phyloP scores from a whole-genome alignment of 1,140 invertebrate genomes.

The Batillaria attramentaria region DNA sequence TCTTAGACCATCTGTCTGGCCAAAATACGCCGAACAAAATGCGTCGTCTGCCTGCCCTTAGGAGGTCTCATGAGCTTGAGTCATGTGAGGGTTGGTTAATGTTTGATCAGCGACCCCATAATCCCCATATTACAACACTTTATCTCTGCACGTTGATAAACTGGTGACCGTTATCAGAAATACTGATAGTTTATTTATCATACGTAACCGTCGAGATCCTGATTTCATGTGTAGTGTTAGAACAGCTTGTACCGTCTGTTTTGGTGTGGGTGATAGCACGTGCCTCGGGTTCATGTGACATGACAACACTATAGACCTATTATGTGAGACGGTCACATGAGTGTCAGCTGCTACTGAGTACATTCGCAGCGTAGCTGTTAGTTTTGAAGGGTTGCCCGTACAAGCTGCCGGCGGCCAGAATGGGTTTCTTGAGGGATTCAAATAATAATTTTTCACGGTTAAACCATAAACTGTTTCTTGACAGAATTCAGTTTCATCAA shows the following conservation, averaged over 20 bases:
- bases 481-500: not conserved
- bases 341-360: too few species aligned
- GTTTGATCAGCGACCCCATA: too few species aligned
- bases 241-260: not conserved
- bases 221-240: not conserved
- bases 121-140: too few species aligned
- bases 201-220: slow-evolving; percentile 1
- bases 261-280: not conserved
- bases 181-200: not conserved
- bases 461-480: slow-evolving; percentile 6
- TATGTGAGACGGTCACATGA: too few species aligned
- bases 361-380: not conserved
- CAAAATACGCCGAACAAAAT: not conserved
- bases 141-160: too few species aligned
- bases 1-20: not conserved
- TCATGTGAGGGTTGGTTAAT: slow-evolving; percentile 26
- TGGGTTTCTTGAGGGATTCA: not conserved
- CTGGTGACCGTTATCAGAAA: not conserved
- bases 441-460: not conserved
- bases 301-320: not conserved
- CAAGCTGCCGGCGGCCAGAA: not conserved
- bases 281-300: not conserved
- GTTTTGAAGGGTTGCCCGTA: not conserved
- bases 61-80: slow-evolving; percentile 29
- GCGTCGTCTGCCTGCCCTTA: slow-evolving; percentile 24